phyloP scores from a whole-genome alignment of 2,113 vertebrate genomes.

The Caretta caretta region DNA sequence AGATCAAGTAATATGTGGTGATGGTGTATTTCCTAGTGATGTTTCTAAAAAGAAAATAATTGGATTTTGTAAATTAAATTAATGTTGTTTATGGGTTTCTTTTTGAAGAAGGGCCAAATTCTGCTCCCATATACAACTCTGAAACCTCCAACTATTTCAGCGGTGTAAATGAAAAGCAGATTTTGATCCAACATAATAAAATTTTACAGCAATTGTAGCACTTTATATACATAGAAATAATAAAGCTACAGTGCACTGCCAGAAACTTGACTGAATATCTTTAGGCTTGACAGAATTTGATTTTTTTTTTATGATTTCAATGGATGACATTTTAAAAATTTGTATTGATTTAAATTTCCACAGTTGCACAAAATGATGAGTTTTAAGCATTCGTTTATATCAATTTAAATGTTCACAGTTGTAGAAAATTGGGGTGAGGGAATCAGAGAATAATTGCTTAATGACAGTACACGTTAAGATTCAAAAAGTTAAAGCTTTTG shows the following conservation, averaged over 20 bases:
- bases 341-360: background rate
- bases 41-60: background rate
- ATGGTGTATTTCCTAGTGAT: background rate
- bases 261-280: background rate
- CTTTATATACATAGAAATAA: background rate
- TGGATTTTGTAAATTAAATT: background rate
- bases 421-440: background rate
- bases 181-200: background rate
- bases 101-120: background rate
- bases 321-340: background rate
- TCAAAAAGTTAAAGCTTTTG: background rate
- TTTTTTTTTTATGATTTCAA: background rate
- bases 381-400: background rate
- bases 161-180: background rate
- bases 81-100: background rate
- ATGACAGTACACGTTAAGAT: background rate
- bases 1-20: background rate
- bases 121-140: background rate
- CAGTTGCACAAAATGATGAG: background rate
- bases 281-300: background rate
- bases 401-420: background rate
- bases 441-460: background rate
- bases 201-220: rapidly evolving
- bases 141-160: background rate
- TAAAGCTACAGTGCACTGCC: background rate